Evolutionary conservation across 2,797 vertebrate species (phyloP).

Genomic region (Valencia hispanica): DNA sequence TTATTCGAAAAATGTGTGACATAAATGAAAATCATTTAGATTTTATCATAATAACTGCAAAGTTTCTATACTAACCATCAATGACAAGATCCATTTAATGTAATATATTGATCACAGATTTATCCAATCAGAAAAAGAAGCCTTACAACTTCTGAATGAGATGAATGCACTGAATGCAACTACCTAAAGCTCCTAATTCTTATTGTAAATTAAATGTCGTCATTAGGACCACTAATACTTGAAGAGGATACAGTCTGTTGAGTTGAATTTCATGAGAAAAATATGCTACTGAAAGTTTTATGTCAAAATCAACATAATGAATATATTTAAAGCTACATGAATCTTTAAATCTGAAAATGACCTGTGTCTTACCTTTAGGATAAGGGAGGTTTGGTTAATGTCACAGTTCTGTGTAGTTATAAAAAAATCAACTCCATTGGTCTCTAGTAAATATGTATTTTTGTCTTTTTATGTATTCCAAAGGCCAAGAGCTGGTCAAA

Average conservation of each 20-base stretch:
- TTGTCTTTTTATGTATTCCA: conserved; percentile 43
- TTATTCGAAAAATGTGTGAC: neutral
- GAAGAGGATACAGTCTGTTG: neutral
- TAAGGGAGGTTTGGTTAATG: neutral
- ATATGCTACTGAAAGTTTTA: neutral
- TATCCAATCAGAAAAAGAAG: no score
- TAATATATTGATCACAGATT: no score
- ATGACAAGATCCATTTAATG: neutral
- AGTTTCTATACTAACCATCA: neutral
- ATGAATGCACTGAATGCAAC: neutral
- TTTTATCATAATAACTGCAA: neutral
- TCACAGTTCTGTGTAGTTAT: neutral
- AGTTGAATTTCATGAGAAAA: neutral
- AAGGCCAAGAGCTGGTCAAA: conserved; percentile 26
- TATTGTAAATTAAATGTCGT: neutral
- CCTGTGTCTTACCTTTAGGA: neutral
- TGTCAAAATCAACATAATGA: neutral
- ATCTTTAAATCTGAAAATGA: neutral
- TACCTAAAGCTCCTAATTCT: neutral
- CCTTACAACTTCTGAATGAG: neutral
- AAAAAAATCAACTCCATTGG: neutral
- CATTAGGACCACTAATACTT: neutral
- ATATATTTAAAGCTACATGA: neutral
- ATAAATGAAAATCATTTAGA: neutral
- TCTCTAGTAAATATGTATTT: conserved; percentile 26